These are phyloP conservation scores for Ormyrus thymus DNA, from an alignment of 2,888 invertebrate species.

Conservation along the genomic window DNA sequence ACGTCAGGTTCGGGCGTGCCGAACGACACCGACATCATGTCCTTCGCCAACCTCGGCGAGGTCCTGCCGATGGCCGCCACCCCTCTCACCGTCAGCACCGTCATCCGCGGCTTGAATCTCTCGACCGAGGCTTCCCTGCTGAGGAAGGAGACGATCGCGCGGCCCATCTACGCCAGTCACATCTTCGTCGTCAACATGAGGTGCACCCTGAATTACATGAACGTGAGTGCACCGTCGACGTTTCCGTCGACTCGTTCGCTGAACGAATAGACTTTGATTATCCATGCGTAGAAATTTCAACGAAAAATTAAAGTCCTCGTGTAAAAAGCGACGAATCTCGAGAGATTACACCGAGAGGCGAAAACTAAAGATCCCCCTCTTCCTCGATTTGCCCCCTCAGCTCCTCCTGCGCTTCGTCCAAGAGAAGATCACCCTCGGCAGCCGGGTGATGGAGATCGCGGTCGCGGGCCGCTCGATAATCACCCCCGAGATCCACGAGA, in stretches of 20 bases:
- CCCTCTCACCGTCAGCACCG: slow-evolving; percentile 76
- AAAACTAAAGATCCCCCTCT: background rate
- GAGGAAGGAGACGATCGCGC: background rate
- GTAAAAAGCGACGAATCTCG: no score
- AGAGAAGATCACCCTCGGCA: slow-evolving; percentile 20
- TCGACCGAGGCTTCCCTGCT: background rate
- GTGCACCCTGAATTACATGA: slow-evolving; percentile 59
- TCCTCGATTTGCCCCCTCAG: background rate
- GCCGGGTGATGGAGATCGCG: slow-evolving; percentile 71
- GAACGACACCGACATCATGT: slow-evolving; percentile 80
- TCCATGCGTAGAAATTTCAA: no score
- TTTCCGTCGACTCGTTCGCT: no score
- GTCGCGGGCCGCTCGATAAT: slow-evolving; percentile 80
- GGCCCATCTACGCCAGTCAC: background rate
- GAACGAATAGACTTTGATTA: no score
- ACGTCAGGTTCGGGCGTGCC: slow-evolving; percentile 80
- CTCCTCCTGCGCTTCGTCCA: slow-evolving; percentile 35
- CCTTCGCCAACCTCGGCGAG: slow-evolving; percentile 86
- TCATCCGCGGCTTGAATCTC: slow-evolving; percentile 65
- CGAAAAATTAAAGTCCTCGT: no score
- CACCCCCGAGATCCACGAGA: slow-evolving; percentile 76
- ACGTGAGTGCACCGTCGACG: slow-evolving; percentile 59
- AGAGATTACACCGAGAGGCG: no score
- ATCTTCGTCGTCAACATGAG: slow-evolving; percentile 52
- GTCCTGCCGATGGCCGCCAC: slow-evolving; percentile 81